Conservation (phyloP, 2,888 invertebrate genomes). For the Morpho deidamia region DNA sequence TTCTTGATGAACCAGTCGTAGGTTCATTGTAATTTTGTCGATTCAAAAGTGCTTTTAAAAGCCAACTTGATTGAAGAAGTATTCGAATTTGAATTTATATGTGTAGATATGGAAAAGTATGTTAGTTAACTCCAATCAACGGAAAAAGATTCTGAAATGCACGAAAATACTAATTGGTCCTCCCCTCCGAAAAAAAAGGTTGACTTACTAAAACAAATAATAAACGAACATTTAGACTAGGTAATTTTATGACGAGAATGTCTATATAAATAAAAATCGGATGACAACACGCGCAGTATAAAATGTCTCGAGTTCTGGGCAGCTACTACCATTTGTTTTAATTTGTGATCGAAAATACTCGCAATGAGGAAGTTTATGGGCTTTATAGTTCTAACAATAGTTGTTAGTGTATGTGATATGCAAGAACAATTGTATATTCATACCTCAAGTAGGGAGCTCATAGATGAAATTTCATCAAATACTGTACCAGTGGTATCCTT, state of each 20-base stretch:
- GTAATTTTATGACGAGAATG: background rate
- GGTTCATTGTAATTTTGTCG: too few species aligned
- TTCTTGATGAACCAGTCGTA: too few species aligned
- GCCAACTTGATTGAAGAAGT: too few species aligned
- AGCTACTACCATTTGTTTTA: background rate
- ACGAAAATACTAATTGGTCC: too few species aligned
- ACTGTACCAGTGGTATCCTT: constrained; percentile 20
- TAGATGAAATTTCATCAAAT: background rate
- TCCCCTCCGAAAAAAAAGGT: too few species aligned
- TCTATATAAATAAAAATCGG: background rate
- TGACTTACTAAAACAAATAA: too few species aligned
- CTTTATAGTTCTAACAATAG: background rate
- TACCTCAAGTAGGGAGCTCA: background rate
- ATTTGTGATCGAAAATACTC: background rate
- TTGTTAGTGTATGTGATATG: background rate
- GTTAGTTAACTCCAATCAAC: too few species aligned
- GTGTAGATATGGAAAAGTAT: too few species aligned
- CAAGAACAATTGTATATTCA: background rate
- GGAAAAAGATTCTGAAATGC: too few species aligned
- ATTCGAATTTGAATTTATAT: too few species aligned
- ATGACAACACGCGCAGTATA: background rate
- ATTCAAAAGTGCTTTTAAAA: too few species aligned
- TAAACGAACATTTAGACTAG: too few species aligned
- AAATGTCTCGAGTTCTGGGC: background rate
- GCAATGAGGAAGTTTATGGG: background rate